Percentiles rank a stretch among this genome's conserved stretches.
Evolutionary conservation across 2,113 vertebrate species (phyloP).

Genomic region (Oreocharis arfaki): DNA sequence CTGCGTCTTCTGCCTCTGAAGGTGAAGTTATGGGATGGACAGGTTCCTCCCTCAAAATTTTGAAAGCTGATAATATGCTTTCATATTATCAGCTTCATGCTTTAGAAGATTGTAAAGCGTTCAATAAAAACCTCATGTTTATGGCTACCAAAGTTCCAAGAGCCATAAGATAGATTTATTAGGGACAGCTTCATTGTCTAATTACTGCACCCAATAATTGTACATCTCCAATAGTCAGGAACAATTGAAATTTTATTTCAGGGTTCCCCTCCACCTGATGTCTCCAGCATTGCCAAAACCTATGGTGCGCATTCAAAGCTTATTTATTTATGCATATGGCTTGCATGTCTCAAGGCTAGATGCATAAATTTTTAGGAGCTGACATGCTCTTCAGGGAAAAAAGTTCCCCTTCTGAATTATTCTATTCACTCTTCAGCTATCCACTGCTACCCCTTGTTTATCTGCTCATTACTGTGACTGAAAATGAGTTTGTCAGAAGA

Average conservation of each 20-base stretch:
- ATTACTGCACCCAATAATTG: constrained; percentile 49
- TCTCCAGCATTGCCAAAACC: not conserved
- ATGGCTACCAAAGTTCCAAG: not conserved
- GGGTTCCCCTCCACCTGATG: accelerated
- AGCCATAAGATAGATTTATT: constrained; percentile 28
- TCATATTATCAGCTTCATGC: no score
- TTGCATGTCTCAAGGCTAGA: constrained; percentile 56
- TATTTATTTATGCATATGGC: constrained; percentile 62
- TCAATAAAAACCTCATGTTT: not conserved
- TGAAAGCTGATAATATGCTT: not conserved
- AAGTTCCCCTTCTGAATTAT: constrained; percentile 36
- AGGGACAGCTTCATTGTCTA: constrained; percentile 17
- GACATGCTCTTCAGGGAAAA: constrained; percentile 20
- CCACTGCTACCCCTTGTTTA: constrained; percentile 37
- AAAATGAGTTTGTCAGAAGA: constrained; percentile 65
- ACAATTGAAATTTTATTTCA: not conserved
- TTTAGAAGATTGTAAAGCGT: not conserved
- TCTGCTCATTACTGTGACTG: constrained; percentile 52
- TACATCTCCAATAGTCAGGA: not conserved
- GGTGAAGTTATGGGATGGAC: not conserved
- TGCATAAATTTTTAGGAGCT: constrained; percentile 63
- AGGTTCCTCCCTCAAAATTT: not conserved
- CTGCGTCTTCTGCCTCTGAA: not conserved
- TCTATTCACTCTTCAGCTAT: constrained; percentile 27
- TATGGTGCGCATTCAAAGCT: not conserved